A percentile compares a stretch with the other conserved stretches of the same genome.
These are phyloP conservation scores for Bicyclus anynana DNA, from an alignment of 1,140 invertebrate species.

Conservation along the genomic window DNA sequence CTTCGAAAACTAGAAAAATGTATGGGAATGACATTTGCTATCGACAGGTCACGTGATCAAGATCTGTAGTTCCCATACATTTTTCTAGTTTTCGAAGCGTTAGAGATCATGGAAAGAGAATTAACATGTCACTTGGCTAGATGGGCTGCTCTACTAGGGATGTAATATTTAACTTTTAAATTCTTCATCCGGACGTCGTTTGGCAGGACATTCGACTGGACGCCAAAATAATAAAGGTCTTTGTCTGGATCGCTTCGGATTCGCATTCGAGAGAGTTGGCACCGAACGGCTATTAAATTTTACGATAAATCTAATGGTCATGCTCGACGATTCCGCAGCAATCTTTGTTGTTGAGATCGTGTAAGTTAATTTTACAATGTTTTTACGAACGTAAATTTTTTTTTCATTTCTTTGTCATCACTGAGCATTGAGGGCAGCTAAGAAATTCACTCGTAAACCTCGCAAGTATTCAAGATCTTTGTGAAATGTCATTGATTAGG, in stretches of 20 bases:
- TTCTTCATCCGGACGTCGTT: background rate
- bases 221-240: conserved; percentile 9
- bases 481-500: too few species aligned
- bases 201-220: conserved; percentile 5
- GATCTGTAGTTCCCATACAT: too few species aligned
- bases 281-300: conserved; percentile 9
- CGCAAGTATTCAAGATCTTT: too few species aligned
- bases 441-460: too few species aligned
- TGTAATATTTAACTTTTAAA: background rate
- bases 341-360: background rate
- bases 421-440: too few species aligned
- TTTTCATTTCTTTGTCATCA: too few species aligned
- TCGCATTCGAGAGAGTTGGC: conserved; percentile 11
- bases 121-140: too few species aligned
- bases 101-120: too few species aligned
- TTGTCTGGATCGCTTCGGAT: background rate
- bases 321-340: background rate
- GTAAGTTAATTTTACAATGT: background rate
- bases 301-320: background rate
- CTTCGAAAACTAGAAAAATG: background rate
- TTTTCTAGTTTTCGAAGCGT: too few species aligned
- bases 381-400: too few species aligned
- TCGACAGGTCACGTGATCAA: too few species aligned
- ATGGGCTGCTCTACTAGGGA: background rate
- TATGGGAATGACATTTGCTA: too few species aligned